Evolutionary conservation across 2,113 vertebrate species (phyloP).

Genomic region (Psophia crepitans): DNA sequence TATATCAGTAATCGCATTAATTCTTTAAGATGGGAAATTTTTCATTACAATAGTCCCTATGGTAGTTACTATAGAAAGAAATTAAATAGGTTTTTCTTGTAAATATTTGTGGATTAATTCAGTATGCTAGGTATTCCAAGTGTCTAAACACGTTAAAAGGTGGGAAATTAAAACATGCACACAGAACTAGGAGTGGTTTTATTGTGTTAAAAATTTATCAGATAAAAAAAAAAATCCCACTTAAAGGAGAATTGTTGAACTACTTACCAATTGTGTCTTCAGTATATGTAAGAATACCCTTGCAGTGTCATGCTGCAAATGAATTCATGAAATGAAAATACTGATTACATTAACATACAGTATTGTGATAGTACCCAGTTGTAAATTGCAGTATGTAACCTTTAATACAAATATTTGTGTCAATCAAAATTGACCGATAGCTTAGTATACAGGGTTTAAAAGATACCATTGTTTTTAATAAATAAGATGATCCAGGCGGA

Average conservation of each 20-base stretch:
- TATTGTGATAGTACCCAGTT: slow-evolving; percentile 61
- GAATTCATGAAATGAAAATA: slow-evolving; percentile 66
- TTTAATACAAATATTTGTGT: slow-evolving; percentile 73
- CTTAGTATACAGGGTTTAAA: slow-evolving; percentile 24
- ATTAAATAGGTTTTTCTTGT: slow-evolving; percentile 62
- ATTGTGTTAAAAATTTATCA: slow-evolving; percentile 51
- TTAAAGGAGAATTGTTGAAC: slow-evolving; percentile 61
- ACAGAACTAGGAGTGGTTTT: slow-evolving; percentile 43
- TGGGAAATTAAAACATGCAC: slow-evolving; percentile 42
- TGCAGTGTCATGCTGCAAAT: slow-evolving; percentile 64
- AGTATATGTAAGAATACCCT: slow-evolving; percentile 55
- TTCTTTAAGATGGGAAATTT: slow-evolving; percentile 69
- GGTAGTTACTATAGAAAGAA: slow-evolving; percentile 65
- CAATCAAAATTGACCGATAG: slow-evolving; percentile 69
- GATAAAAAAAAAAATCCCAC: slow-evolving; percentile 34
- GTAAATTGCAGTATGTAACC: slow-evolving; percentile 64
- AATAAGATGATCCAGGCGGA: slow-evolving; percentile 13
- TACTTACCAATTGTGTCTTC: slow-evolving; percentile 46
- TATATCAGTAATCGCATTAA: slow-evolving; percentile 68
- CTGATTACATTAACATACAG: slow-evolving; percentile 74
- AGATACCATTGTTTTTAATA: slow-evolving; percentile 61
- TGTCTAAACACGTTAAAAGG: slow-evolving; percentile 59
- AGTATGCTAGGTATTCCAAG: slow-evolving; percentile 41
- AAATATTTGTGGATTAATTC: slow-evolving; percentile 68
- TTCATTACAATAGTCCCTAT: slow-evolving; percentile 71